These are phyloP conservation scores for Microctonus brassicae DNA, from an alignment of 2,888 invertebrate genomes.

Conservation along the genomic window DNA sequence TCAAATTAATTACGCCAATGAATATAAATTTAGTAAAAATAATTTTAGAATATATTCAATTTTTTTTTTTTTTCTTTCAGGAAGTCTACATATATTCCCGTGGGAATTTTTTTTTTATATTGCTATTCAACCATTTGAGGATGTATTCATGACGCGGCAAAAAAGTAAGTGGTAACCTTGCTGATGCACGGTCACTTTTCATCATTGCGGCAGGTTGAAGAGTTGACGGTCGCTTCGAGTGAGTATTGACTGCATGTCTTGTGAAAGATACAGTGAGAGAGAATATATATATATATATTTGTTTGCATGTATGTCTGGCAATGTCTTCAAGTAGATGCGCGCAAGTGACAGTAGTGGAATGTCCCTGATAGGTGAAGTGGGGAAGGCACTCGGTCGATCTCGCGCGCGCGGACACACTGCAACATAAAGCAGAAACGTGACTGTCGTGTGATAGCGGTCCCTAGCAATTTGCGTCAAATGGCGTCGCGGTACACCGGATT, in stretches of 20 bases:
- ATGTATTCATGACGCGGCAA: not conserved
- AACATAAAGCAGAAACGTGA: slow-evolving; percentile 62
- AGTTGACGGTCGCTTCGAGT: not conserved
- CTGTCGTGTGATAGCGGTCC: slow-evolving; percentile 56
- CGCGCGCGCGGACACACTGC: slow-evolving; percentile 38
- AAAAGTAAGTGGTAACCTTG: not conserved
- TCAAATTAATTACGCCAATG: no score
- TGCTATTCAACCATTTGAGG: not conserved
- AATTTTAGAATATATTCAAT: no score
- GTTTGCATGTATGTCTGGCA: slow-evolving; percentile 2
- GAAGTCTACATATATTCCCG: not conserved
- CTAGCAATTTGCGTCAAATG: slow-evolving; percentile 66
- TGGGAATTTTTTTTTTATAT: not conserved
- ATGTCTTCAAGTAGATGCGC: slow-evolving; percentile 11
- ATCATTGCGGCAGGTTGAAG: not conserved
- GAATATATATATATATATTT: not conserved
- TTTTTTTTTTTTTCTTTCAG: no score
- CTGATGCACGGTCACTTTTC: not conserved
- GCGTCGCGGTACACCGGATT: slow-evolving; percentile 47
- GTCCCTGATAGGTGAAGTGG: no score
- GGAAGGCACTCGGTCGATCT: slow-evolving; percentile 14
- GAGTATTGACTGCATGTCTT: not conserved
- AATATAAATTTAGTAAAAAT: no score
- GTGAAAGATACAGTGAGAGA: not conserved
- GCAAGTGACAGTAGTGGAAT: slow-evolving; percentile 23